phyloP scores from a whole-genome alignment of 2,888 invertebrate species.

The Synergus umbraculus region DNA sequence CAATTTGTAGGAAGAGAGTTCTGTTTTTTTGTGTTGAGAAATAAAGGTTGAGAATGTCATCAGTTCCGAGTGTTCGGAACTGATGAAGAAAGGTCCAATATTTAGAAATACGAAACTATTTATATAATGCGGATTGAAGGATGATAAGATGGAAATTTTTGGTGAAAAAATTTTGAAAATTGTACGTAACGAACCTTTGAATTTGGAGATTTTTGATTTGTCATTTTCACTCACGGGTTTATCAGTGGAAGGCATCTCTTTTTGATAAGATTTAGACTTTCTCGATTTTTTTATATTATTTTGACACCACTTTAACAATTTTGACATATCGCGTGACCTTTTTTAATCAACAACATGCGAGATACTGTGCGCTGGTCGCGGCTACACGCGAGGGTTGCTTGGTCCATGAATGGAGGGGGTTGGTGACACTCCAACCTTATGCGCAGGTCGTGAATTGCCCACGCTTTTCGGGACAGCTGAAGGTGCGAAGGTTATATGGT shows the following conservation, averaged over 20 bases:
- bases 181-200: constrained; percentile 3
- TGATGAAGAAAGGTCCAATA: too few species aligned
- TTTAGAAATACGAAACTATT: too few species aligned
- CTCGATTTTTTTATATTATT: background rate
- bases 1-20: background rate
- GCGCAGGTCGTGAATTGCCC: constrained; percentile 57
- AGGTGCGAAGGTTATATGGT: constrained; percentile 7
- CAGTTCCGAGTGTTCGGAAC: background rate
- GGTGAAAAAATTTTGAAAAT: background rate
- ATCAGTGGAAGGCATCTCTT: background rate
- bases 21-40: background rate
- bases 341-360: constrained; percentile 60
- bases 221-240: background rate
- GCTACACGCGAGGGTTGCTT: constrained; percentile 67
- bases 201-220: background rate
- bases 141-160: too few species aligned
- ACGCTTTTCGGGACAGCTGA: constrained; percentile 59
- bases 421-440: constrained; percentile 52
- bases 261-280: background rate
- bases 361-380: constrained; percentile 62
- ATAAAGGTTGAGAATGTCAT: background rate
- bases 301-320: constrained; percentile 12
- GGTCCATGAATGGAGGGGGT: constrained; percentile 67
- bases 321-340: constrained; percentile 30
- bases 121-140: too few species aligned